These are phyloP conservation scores for Nephila pilipes DNA, from an alignment of 1,140 invertebrate genomes.

Conservation along the genomic window DNA sequence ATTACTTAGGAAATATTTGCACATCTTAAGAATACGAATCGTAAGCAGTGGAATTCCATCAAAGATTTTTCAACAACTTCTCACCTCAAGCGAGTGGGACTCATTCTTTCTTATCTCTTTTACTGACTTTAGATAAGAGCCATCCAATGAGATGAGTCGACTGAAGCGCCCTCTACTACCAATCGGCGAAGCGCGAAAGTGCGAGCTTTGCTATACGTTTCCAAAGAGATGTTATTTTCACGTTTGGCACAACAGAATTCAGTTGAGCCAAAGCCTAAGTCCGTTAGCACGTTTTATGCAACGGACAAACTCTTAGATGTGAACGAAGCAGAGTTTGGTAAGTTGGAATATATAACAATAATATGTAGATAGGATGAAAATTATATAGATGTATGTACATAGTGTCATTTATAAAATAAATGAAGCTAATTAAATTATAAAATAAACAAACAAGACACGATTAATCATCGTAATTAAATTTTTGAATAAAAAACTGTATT, in stretches of 20 bases:
- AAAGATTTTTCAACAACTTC: conserved; percentile 10
- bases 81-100: background rate
- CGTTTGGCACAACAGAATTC: conserved; percentile 3
- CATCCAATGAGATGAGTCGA: conserved; percentile 10
- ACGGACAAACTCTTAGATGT: background rate
- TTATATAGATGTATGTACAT: background rate
- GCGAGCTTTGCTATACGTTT: background rate
- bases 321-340: background rate
- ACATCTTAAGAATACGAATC: background rate
- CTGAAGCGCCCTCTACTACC: background rate
- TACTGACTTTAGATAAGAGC: conserved; percentile 25
- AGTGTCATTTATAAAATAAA: background rate
- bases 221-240: background rate
- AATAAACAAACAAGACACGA: background rate
- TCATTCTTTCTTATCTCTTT: conserved; percentile 13
- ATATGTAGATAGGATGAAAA: background rate
- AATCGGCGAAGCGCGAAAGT: conserved; percentile 12
- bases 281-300: background rate
- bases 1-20: background rate
- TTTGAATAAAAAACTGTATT: too few species aligned
- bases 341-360: background rate
- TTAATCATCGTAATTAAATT: too few species aligned
- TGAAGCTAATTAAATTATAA: background rate
- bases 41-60: background rate
- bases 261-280: background rate